Conservation (phyloP, 2,113 vertebrate species). For the Mobula hypostoma region DNA sequence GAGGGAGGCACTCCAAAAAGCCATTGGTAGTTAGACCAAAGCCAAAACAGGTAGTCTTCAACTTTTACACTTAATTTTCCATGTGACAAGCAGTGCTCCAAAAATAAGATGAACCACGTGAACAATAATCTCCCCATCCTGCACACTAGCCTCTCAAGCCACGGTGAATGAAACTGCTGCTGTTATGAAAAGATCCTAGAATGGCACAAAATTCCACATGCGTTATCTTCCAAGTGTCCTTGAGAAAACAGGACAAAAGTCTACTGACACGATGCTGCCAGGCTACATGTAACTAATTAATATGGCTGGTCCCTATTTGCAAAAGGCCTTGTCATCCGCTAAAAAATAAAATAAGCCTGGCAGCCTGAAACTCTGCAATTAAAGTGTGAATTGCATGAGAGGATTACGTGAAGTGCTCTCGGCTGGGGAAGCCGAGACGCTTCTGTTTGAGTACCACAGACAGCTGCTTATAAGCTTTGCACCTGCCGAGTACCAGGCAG, state of each 20-base stretch:
- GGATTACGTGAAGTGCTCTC: constrained; percentile 79
- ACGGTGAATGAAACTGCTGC: constrained; percentile 50
- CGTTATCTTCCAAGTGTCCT: constrained; percentile 54
- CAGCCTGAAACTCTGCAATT: constrained; percentile 70
- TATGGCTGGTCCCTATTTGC: constrained; percentile 53
- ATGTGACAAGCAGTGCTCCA: constrained; percentile 57
- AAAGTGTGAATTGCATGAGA: constrained; percentile 79
- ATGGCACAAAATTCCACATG: constrained; percentile 57
- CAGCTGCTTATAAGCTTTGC: constrained; percentile 74
- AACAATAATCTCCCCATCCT: constrained; percentile 52
- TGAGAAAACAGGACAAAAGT: constrained; percentile 46
- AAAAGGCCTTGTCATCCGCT: constrained; percentile 59
- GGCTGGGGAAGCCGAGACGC: constrained; percentile 61
- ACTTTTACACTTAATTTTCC: constrained; percentile 51
- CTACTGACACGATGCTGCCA: constrained; percentile 54
- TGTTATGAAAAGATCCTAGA: constrained; percentile 54
- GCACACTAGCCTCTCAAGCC: constrained; percentile 52
- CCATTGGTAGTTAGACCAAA: constrained; percentile 46
- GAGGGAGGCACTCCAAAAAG: constrained; percentile 46
- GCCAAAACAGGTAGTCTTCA: constrained; percentile 49
- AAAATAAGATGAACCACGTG: constrained; percentile 59
- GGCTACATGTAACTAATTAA: constrained; percentile 64
- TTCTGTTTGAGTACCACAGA: constrained; percentile 62
- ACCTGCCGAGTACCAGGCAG: constrained; percentile 75
- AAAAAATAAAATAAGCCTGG: constrained; percentile 59